Conservation (phyloP, 2,888 invertebrate species). For the Campopleginae sp. region DNA sequence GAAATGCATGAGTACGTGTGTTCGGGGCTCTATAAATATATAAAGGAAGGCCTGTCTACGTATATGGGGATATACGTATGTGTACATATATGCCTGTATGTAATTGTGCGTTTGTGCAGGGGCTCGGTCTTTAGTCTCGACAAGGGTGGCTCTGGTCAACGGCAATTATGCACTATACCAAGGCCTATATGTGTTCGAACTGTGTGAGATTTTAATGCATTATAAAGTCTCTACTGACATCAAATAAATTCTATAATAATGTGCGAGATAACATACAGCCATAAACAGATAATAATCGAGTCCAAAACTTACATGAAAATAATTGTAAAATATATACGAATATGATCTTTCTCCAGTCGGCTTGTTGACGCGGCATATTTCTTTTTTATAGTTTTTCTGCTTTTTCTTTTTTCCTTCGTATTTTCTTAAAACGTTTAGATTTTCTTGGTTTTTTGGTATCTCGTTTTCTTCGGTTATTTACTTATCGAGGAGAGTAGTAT, state of each 20-base stretch:
- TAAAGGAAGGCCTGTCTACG: neutral
- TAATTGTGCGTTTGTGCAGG: conserved; percentile 42
- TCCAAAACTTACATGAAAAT: conserved; percentile 82
- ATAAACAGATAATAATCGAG: conserved; percentile 17
- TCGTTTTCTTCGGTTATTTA: conserved; percentile 36
- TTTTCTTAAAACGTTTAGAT: conserved; percentile 15
- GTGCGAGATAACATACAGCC: neutral
- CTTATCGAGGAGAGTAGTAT: conserved; percentile 41
- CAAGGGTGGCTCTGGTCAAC: conserved; percentile 12
- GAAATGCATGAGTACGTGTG: neutral
- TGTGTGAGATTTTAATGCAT: neutral
- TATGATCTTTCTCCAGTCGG: conserved; percentile 80
- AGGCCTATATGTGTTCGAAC: neutral
- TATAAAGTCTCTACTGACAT: conserved; percentile 22
- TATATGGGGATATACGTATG: neutral
- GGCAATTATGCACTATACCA: conserved; percentile 12
- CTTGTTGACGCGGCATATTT: conserved; percentile 78
- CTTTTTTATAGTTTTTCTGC: conserved; percentile 45
- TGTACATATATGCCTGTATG: conserved; percentile 16
- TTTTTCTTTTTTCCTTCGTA: neutral
- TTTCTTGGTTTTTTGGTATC: conserved; percentile 25
- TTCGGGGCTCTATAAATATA: neutral
- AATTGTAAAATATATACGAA: conserved; percentile 82
- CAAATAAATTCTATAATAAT: conserved; percentile 5
- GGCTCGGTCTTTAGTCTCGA: conserved; percentile 49